Percentiles rank a stretch among this genome's conserved stretches.
phyloP scores from a whole-genome alignment of 2,888 invertebrate genomes.

The Andrena bucephala region DNA sequence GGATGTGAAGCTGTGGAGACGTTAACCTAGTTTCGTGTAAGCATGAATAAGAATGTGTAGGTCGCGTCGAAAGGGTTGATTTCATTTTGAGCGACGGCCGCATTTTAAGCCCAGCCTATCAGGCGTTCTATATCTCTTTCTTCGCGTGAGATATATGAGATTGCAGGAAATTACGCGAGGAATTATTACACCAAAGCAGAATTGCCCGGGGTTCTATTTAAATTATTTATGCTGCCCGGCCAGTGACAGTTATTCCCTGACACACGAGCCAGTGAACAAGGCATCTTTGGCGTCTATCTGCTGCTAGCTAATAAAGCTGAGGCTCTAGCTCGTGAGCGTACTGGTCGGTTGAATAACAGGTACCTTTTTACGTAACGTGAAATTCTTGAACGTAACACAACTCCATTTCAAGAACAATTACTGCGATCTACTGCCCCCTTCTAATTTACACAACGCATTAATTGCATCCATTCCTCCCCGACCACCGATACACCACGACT shows the following conservation, averaged over 20 bases:
- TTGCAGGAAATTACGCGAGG: neutral
- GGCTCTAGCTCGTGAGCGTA: conserved; percentile 31
- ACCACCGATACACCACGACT: no score
- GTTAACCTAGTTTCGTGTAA: no score
- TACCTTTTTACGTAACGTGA: conserved; percentile 15
- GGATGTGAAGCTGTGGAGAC: no score
- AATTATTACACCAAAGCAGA: neutral
- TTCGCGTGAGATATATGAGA: neutral
- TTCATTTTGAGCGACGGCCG: no score
- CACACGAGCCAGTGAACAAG: conserved; percentile 24
- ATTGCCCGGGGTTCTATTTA: neutral
- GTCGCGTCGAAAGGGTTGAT: no score
- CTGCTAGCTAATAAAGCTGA: conserved; percentile 29
- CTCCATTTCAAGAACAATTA: conserved; percentile 13
- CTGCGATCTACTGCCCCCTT: neutral
- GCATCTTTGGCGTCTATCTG: neutral
- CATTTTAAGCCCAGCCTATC: no score
- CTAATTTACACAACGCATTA: conserved; percentile 3
- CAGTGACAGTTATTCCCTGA: neutral
- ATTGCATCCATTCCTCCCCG: neutral
- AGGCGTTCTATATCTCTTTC: neutral
- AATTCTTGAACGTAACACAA: conserved; percentile 14
- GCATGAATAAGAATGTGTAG: no score
- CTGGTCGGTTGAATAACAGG: conserved; percentile 13
- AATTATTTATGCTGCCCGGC: conserved; percentile 23